Percentiles rank a stretch among this genome's conserved stretches.
Conservation (phyloP, 2,113 vertebrate species). For the Trachemys scripta region DNA sequence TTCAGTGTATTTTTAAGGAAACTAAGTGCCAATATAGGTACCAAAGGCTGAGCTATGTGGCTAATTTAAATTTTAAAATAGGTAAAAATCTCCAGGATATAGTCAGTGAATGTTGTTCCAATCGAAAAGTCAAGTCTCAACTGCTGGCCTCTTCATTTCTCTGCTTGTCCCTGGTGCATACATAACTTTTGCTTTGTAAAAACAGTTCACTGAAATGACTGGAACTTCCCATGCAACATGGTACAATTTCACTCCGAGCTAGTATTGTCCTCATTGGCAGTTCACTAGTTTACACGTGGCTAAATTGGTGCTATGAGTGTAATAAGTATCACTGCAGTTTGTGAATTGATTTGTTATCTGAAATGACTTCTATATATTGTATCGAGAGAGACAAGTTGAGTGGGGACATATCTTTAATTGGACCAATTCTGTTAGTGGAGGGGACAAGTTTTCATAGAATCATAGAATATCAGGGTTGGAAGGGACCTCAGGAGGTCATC, state of each 20-base stretch:
- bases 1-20: constrained; percentile 41
- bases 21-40: not conserved
- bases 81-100: not conserved
- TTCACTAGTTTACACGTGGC: not conserved
- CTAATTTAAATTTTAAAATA: constrained; percentile 58
- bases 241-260: not conserved
- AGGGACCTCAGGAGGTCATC: too few relatives aligned
- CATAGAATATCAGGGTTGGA: too few relatives aligned
- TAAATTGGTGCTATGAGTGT: not conserved
- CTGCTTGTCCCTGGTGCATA: accelerated
- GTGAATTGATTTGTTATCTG: not conserved
- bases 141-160: not conserved
- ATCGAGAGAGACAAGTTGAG: not conserved
- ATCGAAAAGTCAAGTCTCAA: not conserved
- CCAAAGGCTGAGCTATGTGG: not conserved
- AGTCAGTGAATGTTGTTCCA: not conserved
- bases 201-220: not conserved
- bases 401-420: not conserved
- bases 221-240: not conserved
- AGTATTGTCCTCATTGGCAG: not conserved
- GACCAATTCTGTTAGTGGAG: not conserved
- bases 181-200: not conserved
- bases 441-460: not conserved
- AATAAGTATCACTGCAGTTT: not conserved
- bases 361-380: not conserved